Percentiles rank a stretch among this genome's conserved stretches.
These are phyloP conservation scores for Dasysyrphus tricinctus DNA, from an alignment of 2,888 invertebrate species.

Conservation along the genomic window DNA sequence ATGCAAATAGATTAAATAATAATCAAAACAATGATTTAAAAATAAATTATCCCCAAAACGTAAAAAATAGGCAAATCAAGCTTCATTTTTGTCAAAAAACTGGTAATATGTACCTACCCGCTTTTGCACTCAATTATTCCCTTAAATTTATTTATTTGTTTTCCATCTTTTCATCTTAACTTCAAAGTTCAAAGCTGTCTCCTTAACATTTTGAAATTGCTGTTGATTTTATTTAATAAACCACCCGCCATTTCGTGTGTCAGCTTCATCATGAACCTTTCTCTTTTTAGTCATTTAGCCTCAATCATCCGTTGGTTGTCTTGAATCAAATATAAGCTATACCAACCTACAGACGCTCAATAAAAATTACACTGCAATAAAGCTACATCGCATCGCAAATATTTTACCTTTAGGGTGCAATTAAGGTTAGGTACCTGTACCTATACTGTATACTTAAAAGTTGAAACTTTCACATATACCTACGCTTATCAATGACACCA, in stretches of 20 bases:
- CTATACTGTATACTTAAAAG: not conserved
- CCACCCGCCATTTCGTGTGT: not conserved
- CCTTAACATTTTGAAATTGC: too few species aligned
- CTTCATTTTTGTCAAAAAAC: too few species aligned
- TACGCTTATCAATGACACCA: conserved; percentile 23
- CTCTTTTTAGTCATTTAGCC: conserved; percentile 19
- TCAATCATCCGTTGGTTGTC: conserved; percentile 39
- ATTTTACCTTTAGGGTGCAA: conserved; percentile 45
- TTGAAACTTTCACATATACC: conserved; percentile 41
- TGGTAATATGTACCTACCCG: too few species aligned
- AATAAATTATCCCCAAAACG: too few species aligned
- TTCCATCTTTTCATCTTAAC: too few species aligned
- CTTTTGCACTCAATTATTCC: too few species aligned
- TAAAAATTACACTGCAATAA: conserved; percentile 57
- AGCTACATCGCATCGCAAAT: conserved; percentile 45
- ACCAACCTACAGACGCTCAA: not conserved
- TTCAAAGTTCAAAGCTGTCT: too few species aligned
- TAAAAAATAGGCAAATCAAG: too few species aligned
- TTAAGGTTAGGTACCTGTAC: conserved; percentile 28
- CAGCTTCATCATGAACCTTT: conserved; percentile 23
- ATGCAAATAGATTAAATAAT: too few species aligned
- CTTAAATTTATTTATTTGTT: too few species aligned
- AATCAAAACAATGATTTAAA: too few species aligned
- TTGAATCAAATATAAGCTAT: conserved; percentile 14
- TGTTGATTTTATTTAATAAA: not conserved